A percentile compares a stretch with the other conserved stretches of the same genome.
Evolutionary conservation across 2,797 vertebrate genomes (phyloP).

Genomic region (Acanthurus leucopareius): DNA sequence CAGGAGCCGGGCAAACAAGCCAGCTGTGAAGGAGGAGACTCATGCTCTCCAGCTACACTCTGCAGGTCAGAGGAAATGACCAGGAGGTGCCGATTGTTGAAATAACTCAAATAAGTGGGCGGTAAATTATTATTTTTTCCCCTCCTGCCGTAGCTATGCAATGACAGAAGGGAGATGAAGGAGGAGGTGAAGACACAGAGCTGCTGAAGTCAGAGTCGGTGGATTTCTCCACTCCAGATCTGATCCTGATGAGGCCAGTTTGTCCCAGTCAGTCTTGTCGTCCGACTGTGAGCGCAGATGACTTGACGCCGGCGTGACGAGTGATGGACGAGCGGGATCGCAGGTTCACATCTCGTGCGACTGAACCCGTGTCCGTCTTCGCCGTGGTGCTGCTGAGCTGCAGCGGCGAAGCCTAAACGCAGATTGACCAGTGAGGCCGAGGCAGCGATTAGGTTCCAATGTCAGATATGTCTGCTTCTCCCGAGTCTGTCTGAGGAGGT

Average conservation of each 20-base stretch:
- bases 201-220: slow-evolving; percentile 19
- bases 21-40: slow-evolving; percentile 47
- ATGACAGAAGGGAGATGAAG: background rate
- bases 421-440: slow-evolving; percentile 31
- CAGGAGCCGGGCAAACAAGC: slow-evolving; percentile 57
- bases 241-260: slow-evolving; percentile 56
- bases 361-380: slow-evolving; percentile 19
- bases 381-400: background rate
- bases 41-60: slow-evolving; percentile 40
- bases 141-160: slow-evolving; percentile 10
- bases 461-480: slow-evolving; percentile 49
- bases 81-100: slow-evolving; percentile 55
- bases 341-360: slow-evolving; percentile 21
- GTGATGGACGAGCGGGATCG: slow-evolving; percentile 40
- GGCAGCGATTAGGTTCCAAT: slow-evolving; percentile 41
- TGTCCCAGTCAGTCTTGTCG: slow-evolving; percentile 57
- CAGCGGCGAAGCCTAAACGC: slow-evolving; percentile 19
- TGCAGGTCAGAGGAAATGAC: slow-evolving; percentile 60
- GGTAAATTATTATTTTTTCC: slow-evolving; percentile 36
- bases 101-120: slow-evolving; percentile 55
- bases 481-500: slow-evolving; percentile 41
- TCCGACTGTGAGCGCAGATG: slow-evolving; percentile 60
- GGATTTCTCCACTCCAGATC: slow-evolving; percentile 35
- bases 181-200: slow-evolving; percentile 3
- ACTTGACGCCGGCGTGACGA: slow-evolving; percentile 60